Evolutionary conservation across 2,888 invertebrate species (phyloP), one percentile per base, ranked within the genome.

Genomic region (Euspilapteryx auroguttella): DNA sequence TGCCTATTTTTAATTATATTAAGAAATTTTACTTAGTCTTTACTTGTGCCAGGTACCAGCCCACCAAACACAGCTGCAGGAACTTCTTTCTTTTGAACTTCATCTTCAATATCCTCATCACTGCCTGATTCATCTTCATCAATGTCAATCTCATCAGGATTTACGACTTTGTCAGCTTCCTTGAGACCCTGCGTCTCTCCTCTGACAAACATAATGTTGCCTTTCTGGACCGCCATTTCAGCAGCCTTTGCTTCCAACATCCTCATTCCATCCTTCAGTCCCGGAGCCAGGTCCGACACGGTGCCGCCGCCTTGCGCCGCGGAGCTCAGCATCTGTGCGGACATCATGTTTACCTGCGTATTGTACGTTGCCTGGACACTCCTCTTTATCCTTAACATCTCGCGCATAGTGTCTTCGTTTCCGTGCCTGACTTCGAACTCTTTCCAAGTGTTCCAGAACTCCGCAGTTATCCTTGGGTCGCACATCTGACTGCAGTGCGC

Each of bases 361-460:
- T 98, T 99, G 59, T 94, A 99, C 47, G 92, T 92, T 3, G 98
- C 98, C 69, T 97, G 96, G 1, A 99, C 93, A 49, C 95, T 95
- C 42, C 98, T 83, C 69, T 97, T 96, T 37, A 99, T 96, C 46
- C 98, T 81, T 42, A 99, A 75, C 97, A 99, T 97, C 77, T 99
- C 98, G 25, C 97, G 80, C 85, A 99, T 94, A 1, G 99, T 99
- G 52, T 99, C 99, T 62, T 99, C 98, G 68, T 99, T 99, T 10
- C 99, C 99, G 65, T 99, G 98, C 26, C 93, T 84, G 11, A 98
- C 93, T 77, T 99, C 99, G 75, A 99, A 99, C 49, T 98, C 96
- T 58, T 97, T 96, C 99, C 99, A 99, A 1, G 92, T 91, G 52
- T 94, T 91, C 98, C 99, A 99, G 63, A 99, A 99, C 31, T 91